Evolutionary conservation across 2,113 vertebrate genomes (phyloP), one percentile per base, ranked within the genome.

Genomic region (Pluvialis apricaria): DNA sequence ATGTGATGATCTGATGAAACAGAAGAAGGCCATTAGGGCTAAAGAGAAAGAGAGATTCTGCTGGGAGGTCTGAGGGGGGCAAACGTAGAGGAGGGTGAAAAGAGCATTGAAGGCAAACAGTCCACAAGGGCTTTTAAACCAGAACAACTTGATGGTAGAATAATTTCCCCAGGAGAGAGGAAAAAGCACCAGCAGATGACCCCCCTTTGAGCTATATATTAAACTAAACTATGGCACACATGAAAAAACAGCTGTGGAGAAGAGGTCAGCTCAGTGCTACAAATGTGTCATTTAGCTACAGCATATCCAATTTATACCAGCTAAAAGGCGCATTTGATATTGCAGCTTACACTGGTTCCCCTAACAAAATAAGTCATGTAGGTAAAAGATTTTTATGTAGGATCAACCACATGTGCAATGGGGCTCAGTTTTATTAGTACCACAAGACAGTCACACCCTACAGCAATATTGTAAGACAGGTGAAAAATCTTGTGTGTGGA

Each of bases 201-300:
- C 76, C 57, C 13, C 13, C 79, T 87, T 60, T 71, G 72, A 76
- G 69, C 57, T 92, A 75, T 75, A 34, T 60, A 88, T 96, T 92
- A 88, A 90, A 94, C 90, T 94, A 84, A 93, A 88, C 75, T 77
- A 77, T n/a, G 55, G 71, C 55, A 94, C 60, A 86, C 60, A 71
- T 44, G 62, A 93, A 85, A 90, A 95, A 95, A 90, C 71, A 55
- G 32, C 82, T 71, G 65, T 29, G 57, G 77, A 95, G 82, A 90
- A 95, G 88, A 96, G 95, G 92, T 92, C 88, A 95, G 58, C 76
- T 90, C 86, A 89, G 83, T n/a, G 45, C 1, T 57, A 89, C 57
- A 93, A 93, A 93, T 4, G 17, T 94, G 90, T 84, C 72, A 64
- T 82, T 93, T 94, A 93, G 83, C 80, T 85, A 92, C 36, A 92